Percentiles rank a stretch among this genome's conserved stretches.
These are phyloP conservation scores for Yponomeuta evonymella DNA, from an alignment of 2,888 invertebrate species.

Conservation along the genomic window DNA sequence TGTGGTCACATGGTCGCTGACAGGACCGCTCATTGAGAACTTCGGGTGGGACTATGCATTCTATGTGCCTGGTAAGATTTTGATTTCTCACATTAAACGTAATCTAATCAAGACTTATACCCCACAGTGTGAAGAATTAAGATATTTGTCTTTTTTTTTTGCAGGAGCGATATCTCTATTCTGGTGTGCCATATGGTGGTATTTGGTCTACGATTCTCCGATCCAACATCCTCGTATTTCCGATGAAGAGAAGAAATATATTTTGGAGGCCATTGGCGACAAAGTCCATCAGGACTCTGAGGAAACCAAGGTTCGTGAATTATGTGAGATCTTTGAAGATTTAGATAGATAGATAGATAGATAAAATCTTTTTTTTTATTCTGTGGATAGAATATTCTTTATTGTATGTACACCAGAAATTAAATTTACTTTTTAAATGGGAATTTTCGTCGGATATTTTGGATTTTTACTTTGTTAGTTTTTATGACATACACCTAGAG, in stretches of 20 bases:
- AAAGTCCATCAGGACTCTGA: conserved; percentile 54
- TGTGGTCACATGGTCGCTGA: conserved; percentile 81
- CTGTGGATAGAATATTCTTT: no score
- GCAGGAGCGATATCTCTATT: conserved; percentile 68
- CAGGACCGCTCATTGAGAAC: conserved; percentile 78
- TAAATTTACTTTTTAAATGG: neutral
- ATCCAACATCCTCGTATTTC: conserved; percentile 78
- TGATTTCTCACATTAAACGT: no score
- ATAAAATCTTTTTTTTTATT: no score
- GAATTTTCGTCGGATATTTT: neutral
- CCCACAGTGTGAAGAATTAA: no score
- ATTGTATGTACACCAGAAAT: no score
- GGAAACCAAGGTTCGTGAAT: conserved; percentile 1
- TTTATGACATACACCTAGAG: neutral
- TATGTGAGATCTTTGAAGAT: neutral
- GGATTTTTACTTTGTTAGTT: neutral
- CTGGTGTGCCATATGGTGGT: conserved; percentile 77
- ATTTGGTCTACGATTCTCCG: conserved; percentile 79
- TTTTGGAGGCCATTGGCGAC: conserved; percentile 77
- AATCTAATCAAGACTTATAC: no score
- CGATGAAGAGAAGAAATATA: conserved; percentile 78
- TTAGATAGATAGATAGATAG: no score
- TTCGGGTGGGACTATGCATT: conserved; percentile 82
- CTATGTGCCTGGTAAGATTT: conserved; percentile 72
- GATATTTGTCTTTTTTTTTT: conserved; percentile 20